Evolutionary conservation across 2,113 vertebrate genomes (phyloP).

Genomic region (Sapayoa aenigma): DNA sequence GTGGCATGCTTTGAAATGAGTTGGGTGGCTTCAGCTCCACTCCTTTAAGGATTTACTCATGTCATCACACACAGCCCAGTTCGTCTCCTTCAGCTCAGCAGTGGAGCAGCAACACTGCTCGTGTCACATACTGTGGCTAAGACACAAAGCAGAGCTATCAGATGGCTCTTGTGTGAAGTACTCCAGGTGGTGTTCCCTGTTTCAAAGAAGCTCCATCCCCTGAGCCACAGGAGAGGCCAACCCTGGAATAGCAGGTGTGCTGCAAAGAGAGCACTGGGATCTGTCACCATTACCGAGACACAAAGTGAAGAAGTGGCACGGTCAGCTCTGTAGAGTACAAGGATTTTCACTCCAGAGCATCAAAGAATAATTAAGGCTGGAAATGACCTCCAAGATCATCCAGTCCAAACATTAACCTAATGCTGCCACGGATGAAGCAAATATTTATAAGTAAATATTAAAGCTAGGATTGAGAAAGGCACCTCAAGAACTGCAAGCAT

Average conservation of each 20-base stretch:
- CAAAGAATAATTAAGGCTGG: background rate
- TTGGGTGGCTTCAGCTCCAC: no score
- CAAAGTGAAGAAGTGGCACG: background rate
- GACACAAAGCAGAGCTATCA: rapidly evolving
- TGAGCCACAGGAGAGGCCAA: background rate
- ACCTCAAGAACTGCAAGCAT: background rate
- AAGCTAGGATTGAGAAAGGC: background rate
- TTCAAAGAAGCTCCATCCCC: background rate
- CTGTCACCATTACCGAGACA: background rate
- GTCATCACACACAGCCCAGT: no score
- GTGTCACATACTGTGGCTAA: no score
- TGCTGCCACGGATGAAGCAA: background rate
- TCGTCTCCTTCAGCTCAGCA: no score
- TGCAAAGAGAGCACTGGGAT: background rate
- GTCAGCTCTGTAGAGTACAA: background rate
- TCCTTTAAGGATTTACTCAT: no score
- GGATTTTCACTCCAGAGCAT: background rate
- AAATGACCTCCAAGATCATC: background rate
- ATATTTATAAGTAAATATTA: background rate
- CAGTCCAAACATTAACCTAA: background rate
- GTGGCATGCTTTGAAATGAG: no score
- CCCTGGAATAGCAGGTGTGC: background rate
- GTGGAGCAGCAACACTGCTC: background rate
- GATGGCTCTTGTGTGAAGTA: background rate
- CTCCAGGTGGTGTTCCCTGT: rapidly evolving